These are phyloP conservation scores for Leucoraja erinaceus DNA, from an alignment of 2,113 vertebrate genomes.

Conservation along the genomic window DNA sequence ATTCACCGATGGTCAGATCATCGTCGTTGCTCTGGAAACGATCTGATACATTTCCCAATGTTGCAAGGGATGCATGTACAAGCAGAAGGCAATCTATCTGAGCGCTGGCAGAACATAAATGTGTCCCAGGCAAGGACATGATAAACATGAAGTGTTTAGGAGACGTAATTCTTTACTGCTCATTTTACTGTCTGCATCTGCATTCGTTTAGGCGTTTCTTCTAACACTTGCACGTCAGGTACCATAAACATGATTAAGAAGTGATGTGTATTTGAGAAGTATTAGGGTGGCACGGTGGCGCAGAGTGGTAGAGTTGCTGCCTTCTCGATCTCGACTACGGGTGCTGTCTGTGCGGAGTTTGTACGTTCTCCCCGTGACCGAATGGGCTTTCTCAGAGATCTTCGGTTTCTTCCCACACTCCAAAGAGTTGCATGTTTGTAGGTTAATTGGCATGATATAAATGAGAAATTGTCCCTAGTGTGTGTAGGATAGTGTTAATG, in stretches of 20 bases:
- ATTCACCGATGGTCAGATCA: not conserved
- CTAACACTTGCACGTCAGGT: not conserved
- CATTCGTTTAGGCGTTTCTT: not conserved
- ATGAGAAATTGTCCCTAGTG: no score
- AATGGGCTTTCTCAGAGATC: no score
- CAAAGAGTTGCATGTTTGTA: no score
- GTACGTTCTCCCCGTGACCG: no score
- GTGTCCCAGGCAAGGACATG: not conserved
- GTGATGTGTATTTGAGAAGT: no score
- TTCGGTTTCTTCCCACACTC: no score
- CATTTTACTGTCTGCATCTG: not conserved
- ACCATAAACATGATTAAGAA: not conserved
- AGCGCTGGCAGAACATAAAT: not conserved
- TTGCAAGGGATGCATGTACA: not conserved
- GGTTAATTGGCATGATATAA: no score
- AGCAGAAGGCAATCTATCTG: not conserved
- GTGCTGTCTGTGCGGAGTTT: no score
- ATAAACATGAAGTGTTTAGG: not conserved
- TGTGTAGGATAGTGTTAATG: no score
- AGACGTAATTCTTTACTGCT: not conserved
- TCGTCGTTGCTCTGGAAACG: not conserved
- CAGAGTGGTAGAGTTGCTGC: no score
- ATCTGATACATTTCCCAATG: not conserved
- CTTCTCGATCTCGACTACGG: no score
- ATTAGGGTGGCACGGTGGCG: no score